Evolutionary conservation across 2,797 vertebrate species (phyloP), one percentile per base, ranked within the genome.

Genomic region (Microcaecilia unicolor): DNA sequence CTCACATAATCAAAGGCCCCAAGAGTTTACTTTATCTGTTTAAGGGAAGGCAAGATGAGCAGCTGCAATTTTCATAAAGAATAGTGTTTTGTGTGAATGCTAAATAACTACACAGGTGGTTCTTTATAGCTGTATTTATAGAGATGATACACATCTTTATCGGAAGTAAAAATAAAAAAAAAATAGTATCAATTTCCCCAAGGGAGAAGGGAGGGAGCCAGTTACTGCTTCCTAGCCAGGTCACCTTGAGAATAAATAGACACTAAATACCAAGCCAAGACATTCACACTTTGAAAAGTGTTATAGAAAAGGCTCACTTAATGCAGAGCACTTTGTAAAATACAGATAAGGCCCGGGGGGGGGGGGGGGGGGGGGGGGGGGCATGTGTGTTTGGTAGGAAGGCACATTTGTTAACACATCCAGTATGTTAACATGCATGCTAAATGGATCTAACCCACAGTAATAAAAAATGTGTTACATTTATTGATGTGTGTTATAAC

Each of bases 51-150:
- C 5, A 25, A 47, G 23, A 22, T 46, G 7, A 37, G 32, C 43
- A 7, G 9, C 27, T 44, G 20, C 48, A 38, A 41, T 61, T 72
- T 67, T 60, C 12, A 43, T 18, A 37, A 51, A 52, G 26, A 58
- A 58, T 37, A 34, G 2, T 2, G 8, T 48, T 31, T 64, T 29
- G 11, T 54, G 55, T 28, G 29, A 4, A 20, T 34, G 6, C 31
- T 53, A 34, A 34, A 34, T 21, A 19, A 44, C 22, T 22, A 39
- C 6, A 8, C 20, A 41, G 3, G 37, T 27, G 7, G 11, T 17
- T 31, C 3, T 22, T 40, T 29, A 43, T 1, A 1, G 7, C 11
- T 42, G 7, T 3, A 34, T 54, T 50, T 28, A 14, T 1, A 1
- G 22, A 34, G 9, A 23, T 6, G 41, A 10, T 31, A 6, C 25